phyloP scores from a whole-genome alignment of 2,888 invertebrate species.

The Eupithecia subfuscata region DNA sequence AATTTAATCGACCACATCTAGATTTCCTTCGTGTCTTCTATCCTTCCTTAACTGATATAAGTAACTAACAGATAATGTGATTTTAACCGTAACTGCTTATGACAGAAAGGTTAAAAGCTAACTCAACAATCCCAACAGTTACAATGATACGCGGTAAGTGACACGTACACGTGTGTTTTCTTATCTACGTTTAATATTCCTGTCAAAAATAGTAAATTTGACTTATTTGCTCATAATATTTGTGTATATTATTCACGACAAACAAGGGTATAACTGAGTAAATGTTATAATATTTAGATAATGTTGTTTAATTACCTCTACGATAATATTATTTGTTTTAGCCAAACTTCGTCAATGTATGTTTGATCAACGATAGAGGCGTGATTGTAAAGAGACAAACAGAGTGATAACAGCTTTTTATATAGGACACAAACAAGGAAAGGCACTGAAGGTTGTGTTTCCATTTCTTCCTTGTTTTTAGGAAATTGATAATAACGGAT shows the following conservation, averaged over 20 bases:
- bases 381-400: conserved; percentile 49
- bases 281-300: conserved; percentile 76
- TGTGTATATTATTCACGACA: conserved; percentile 70
- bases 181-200: neutral
- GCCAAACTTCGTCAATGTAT: conserved; percentile 54
- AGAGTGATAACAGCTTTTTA: conserved; percentile 53
- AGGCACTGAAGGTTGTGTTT: conserved; percentile 25
- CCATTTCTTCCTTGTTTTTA: conserved; percentile 37
- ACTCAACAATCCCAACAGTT: neutral
- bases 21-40: neutral
- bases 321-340: conserved; percentile 66
- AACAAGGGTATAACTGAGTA: conserved; percentile 72
- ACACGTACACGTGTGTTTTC: neutral
- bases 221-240: conserved; percentile 75
- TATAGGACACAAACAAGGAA: conserved; percentile 63
- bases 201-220: conserved; percentile 64
- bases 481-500: conserved; percentile 34
- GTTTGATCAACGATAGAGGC: conserved; percentile 56
- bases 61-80: neutral
- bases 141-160: neutral
- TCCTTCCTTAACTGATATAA: neutral
- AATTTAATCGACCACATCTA: neutral
- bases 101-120: neutral
- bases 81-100: neutral
- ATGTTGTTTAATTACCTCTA: conserved; percentile 72